Base-by-base conservation (phyloP, 2,113 vertebrate genomes). In the Hylia prasina region DNA sequence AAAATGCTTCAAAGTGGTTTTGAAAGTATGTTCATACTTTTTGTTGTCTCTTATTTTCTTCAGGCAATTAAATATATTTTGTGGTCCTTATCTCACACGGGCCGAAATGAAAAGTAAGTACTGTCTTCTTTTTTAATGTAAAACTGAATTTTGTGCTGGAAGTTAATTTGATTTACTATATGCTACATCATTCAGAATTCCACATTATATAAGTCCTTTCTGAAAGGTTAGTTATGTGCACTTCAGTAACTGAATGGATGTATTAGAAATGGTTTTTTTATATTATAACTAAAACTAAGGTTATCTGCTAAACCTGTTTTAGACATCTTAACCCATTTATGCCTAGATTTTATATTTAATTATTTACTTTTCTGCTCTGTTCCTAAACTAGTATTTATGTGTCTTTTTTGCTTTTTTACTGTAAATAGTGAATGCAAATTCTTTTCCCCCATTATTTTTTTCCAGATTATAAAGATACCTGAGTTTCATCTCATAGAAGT, bases 41-140 rank as follows among this genome's bases (percentile, higher is more conserved):
- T 47, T 84, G 22, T 65, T 92, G 11, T 18, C 28, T 95, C 65
- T 96, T 83, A 45, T 96, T 97, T 69, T 94, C 33, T 96, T 97
- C 79, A 98, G 98, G 82, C 80, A 61, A 11, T 98, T 95, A 97
- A 95, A 89, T 93, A 97, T 48, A 54, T 97, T 78, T 82, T 89
- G 47, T 82, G 61, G 78, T 48, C 91, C 58, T 78, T 98, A 31
- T 89, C 84, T 80, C 95, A 97, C 48, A 68, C 92, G 3, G 90
- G 95, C 73, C 89, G 94, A 18, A 69, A 47, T 48, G 83, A 93
- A 90, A 98, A 96, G 98, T 98, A 97, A 96, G 50, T 93, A 72
- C 51, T 50, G 17, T 78, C 11, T 9, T 56, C 27, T 47, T 58
- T 30, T 61, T 91, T 23, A 70, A 42, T 39, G 27, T 76, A 64